Percentiles rank a stretch among this genome's conserved stretches.
Conservation (phyloP, 2,113 vertebrate species). For the Cnemophilus loriae region DNA sequence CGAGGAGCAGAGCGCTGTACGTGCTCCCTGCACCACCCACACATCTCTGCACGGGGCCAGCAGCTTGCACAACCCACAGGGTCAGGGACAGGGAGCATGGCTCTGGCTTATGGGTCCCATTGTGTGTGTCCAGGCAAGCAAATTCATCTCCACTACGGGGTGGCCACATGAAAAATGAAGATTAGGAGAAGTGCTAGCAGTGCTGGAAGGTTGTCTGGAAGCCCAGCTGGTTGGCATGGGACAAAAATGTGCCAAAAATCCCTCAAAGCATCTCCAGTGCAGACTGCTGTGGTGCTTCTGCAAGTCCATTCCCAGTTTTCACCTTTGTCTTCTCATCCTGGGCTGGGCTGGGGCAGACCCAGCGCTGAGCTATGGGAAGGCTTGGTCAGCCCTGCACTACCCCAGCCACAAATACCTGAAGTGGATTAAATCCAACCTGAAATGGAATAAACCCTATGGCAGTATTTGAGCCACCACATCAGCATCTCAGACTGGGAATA, state of each 20-base stretch:
- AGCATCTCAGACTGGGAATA: rapidly evolving
- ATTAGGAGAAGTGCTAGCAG: rapidly evolving
- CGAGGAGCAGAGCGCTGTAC: background rate
- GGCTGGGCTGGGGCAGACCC: background rate
- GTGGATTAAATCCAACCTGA: background rate
- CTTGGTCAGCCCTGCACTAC: background rate
- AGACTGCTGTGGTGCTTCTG: background rate
- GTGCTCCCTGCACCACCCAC: background rate
- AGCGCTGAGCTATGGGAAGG: background rate
- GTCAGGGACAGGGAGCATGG: background rate
- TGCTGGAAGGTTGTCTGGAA: background rate
- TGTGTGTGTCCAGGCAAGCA: rapidly evolving
- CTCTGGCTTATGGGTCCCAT: background rate
- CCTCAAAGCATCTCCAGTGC: background rate
- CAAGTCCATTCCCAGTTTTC: background rate
- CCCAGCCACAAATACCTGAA: background rate
- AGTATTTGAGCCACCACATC: background rate
- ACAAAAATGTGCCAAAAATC: background rate
- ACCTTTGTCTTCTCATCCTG: background rate
- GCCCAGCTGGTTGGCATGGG: background rate
- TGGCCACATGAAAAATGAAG: background rate
- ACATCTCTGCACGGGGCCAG: background rate
- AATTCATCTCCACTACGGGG: background rate
- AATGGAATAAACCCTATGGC: background rate
- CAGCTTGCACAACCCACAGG: background rate